Base-by-base conservation (phyloP, 1,140 invertebrate genomes). In the Artemia franciscana region DNA sequence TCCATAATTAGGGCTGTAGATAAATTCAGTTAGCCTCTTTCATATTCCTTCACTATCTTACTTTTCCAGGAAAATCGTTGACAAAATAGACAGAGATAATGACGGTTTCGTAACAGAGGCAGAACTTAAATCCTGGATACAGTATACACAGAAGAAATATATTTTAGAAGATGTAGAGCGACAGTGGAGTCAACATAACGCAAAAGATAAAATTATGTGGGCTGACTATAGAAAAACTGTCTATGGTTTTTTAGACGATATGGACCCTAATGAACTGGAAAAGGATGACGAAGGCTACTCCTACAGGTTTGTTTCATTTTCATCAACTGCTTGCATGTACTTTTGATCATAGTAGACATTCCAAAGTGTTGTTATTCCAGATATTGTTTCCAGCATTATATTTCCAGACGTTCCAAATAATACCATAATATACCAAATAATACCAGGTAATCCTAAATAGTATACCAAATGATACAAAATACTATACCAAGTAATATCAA, bases 101-200 rank as follows among this genome's bases (percentile, higher is more conserved):
- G 90, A 98, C 78, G 88, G 87, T 0, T 83, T 82, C 66, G 79
- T 98, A 0, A 82, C 83, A 0, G 78, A 87, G 62, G 82, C 88
- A 59, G 95, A 99, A 75, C 73, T 98, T 0, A 90, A 91, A 73
- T 85, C 90, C 63, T 98, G 94, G 93, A 97, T 98, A 67, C 79
- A 85, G 66, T 92, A 86, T 72, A 93, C 93, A 0, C 91, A 96
- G 72, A 83, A 82, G 68, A 76, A 86, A 39, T 96, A 96, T 70
- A 87, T 96, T 26, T 78, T 84, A 27, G 87, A 92, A 66, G 91
- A 98, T 74, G 88, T 93, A 0, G 83, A 91, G 12, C 78, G 85
- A 5, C 86, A 95, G 69, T 98, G 93, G 94, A 84, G 80, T 68
- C 83, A 88, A 58, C 87, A 96, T 70, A 91, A 92, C 71, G 80